A percentile compares a stretch with the other conserved stretches of the same genome.
phyloP scores from a whole-genome alignment of 2,888 invertebrate genomes.

The Lypha dubia region DNA sequence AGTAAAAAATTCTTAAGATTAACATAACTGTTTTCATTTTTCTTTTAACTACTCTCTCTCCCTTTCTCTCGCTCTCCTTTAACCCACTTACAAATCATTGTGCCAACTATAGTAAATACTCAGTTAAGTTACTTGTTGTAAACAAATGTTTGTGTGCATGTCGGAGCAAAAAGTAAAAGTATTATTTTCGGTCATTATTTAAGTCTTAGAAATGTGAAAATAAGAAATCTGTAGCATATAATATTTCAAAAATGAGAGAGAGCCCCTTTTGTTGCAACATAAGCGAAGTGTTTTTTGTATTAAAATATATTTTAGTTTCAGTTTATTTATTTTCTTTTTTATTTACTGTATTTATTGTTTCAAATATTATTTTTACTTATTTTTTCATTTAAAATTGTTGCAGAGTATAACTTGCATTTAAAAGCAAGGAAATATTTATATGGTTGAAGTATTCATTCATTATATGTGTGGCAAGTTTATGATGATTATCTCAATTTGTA shows the following conservation, averaged over 20 bases:
- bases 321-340: not conserved
- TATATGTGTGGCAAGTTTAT: not conserved
- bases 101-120: not conserved
- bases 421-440: no score
- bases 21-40: conserved; percentile 5
- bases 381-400: not conserved
- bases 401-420: no score
- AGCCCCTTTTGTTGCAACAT: not conserved
- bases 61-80: not conserved
- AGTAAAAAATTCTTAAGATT: conserved; percentile 39
- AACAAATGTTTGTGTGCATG: conserved; percentile 21
- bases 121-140: not conserved
- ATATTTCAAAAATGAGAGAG: not conserved
- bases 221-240: not conserved
- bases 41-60: not conserved
- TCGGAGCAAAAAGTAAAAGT: conserved; percentile 22
- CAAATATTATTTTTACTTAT: not conserved
- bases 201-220: conserved; percentile 1
- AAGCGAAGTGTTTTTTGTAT: not conserved
- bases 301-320: not conserved
- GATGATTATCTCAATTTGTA: not conserved
- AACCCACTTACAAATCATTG: not conserved
- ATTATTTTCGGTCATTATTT: conserved; percentile 21
- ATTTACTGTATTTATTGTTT: not conserved
- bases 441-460: not conserved